Conservation (phyloP, 1,140 invertebrate species). For the Bombus soroeensis region DNA sequence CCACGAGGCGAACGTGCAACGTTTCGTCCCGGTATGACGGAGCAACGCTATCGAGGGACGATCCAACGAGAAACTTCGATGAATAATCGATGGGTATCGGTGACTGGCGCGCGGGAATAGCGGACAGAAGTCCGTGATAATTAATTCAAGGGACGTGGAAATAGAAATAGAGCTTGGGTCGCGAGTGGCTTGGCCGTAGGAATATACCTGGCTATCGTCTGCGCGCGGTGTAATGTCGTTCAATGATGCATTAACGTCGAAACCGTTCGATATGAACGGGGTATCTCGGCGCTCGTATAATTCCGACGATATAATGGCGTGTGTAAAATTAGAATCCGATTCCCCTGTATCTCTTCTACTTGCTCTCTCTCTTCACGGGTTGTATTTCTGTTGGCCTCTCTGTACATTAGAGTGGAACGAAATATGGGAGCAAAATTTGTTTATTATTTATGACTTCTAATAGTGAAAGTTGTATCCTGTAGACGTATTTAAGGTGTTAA, state of each 20-base stretch:
- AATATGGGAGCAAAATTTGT: no score
- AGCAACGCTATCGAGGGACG: conserved; percentile 19
- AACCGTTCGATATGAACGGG: conserved; percentile 24
- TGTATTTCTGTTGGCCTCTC: no score
- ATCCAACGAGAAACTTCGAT: conserved; percentile 38
- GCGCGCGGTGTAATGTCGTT: conserved; percentile 22
- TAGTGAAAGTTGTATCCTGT: no score
- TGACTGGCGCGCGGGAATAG: conserved; percentile 38
- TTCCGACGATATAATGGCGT: conserved; percentile 35
- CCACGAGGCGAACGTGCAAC: neutral
- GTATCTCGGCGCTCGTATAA: conserved; percentile 25
- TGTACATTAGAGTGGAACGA: no score
- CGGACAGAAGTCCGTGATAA: conserved; percentile 52
- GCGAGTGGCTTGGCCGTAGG: neutral
- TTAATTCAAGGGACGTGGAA: conserved; percentile 57
- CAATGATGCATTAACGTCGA: conserved; percentile 45
- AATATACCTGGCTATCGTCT: conserved; percentile 1
- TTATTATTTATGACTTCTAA: no score
- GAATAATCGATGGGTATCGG: conserved; percentile 58
- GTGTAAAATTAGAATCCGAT: conserved; percentile 51
- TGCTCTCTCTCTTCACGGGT: neutral
- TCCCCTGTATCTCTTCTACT: neutral
- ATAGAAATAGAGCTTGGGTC: conserved; percentile 42
- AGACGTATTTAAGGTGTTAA: no score
- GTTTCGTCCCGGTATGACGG: neutral